Conservation (phyloP, 2,797 vertebrate species). For the Takifugu ocellatus region DNA sequence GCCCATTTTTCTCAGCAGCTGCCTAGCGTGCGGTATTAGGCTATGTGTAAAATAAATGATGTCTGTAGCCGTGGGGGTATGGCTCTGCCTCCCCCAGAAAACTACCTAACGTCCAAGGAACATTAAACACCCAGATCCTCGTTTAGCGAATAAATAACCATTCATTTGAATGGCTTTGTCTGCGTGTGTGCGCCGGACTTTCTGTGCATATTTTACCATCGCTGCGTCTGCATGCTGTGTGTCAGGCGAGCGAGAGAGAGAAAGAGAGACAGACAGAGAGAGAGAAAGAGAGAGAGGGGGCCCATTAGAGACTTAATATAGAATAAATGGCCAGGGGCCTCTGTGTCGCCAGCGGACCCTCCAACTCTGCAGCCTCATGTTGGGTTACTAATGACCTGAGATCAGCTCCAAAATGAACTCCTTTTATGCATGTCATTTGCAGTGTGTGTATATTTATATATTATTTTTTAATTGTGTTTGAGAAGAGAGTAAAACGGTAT, state of each 20-base stretch:
- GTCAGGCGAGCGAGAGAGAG: slow-evolving; percentile 50
- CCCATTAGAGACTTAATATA: slow-evolving; percentile 99
- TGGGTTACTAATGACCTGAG: slow-evolving; percentile 99
- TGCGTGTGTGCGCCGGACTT: slow-evolving; percentile 79
- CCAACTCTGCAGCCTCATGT: slow-evolving; percentile 89
- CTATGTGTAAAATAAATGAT: slow-evolving; percentile 99
- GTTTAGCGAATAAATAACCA: slow-evolving; percentile 99
- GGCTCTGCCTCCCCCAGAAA: slow-evolving; percentile 86
- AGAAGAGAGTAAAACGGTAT: slow-evolving; percentile 94
- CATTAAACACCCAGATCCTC: slow-evolving; percentile 99
- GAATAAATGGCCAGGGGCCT: slow-evolving; percentile 99
- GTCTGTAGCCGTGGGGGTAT: slow-evolving; percentile 97
- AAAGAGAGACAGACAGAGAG: slow-evolving; percentile 7
- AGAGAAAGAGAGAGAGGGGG: slow-evolving; percentile 69
- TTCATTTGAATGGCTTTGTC: slow-evolving; percentile 95
- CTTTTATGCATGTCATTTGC: slow-evolving; percentile 99
- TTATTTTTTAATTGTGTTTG: slow-evolving; percentile 99
- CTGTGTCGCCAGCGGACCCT: slow-evolving; percentile 92
- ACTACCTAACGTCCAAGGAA: slow-evolving; percentile 99
- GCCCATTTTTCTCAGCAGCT: slow-evolving; percentile 85
- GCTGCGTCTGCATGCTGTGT: slow-evolving; percentile 68
- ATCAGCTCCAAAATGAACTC: slow-evolving; percentile 96
- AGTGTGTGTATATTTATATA: slow-evolving; percentile 99
- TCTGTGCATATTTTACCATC: slow-evolving; percentile 92
- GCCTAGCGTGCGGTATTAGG: slow-evolving; percentile 97